Evolutionary conservation across 2,888 invertebrate species (phyloP).

Genomic region (Dicranocentrus wangi): DNA sequence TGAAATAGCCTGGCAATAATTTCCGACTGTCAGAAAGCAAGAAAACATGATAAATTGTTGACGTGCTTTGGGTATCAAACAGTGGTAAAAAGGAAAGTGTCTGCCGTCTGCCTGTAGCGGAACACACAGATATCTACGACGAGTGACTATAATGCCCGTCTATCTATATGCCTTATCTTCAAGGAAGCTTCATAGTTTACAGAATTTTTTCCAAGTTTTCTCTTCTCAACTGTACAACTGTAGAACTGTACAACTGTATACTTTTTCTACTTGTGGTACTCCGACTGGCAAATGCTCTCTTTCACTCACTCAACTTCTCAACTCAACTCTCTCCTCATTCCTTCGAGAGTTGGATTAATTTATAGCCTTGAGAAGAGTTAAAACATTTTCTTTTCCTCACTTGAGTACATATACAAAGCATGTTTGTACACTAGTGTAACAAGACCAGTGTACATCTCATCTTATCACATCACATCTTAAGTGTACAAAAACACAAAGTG

Average conservation of each 20-base stretch:
- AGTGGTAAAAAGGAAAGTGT: conserved; percentile 1
- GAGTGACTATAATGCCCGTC: background rate
- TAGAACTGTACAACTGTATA: too few species aligned
- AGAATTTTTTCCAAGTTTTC: conserved; percentile 2
- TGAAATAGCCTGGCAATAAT: conserved; percentile 48
- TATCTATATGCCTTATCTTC: background rate
- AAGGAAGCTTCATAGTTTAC: background rate
- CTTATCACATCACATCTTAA: too few species aligned
- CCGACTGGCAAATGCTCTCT: conserved; percentile 11
- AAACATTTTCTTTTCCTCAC: conserved; percentile 18
- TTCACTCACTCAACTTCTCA: conserved; percentile 32
- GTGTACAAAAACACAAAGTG: background rate
- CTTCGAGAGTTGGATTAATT: conserved; percentile 50
- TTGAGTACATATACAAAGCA: background rate
- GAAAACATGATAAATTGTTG: conserved; percentile 48
- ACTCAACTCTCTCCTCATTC: conserved; percentile 20
- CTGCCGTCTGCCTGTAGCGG: background rate
- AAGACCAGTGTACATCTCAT: background rate
- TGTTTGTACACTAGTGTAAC: background rate
- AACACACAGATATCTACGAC: background rate
- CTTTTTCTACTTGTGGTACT: conserved; percentile 1
- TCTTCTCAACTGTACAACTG: background rate
- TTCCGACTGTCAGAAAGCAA: conserved; percentile 50
- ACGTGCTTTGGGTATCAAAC: conserved; percentile 31
- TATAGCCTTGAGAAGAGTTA: conserved; percentile 46